These are phyloP conservation scores for Charina bottae DNA, from an alignment of 2,113 vertebrate genomes.

Conservation along the genomic window DNA sequence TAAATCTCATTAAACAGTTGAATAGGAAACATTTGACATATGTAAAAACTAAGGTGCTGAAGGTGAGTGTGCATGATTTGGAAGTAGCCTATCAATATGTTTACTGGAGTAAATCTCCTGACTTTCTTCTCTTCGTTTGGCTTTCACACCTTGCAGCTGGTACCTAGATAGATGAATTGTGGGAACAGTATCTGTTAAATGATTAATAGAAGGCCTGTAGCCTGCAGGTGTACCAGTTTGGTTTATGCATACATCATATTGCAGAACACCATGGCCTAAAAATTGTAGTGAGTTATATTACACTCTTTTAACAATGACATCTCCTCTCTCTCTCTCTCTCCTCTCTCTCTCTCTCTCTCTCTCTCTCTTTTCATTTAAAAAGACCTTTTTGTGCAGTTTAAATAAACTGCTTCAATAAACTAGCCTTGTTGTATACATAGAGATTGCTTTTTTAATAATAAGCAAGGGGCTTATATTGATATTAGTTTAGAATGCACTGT, in stretches of 20 bases:
- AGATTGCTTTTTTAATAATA: slow-evolving; percentile 19
- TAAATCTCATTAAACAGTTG: background rate
- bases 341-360: too few species aligned
- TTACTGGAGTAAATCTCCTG: background rate
- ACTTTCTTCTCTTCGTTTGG: background rate
- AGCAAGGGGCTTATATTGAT: background rate
- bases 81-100: background rate
- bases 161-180: background rate
- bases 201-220: slow-evolving; percentile 13
- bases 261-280: background rate
- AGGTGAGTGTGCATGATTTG: background rate
- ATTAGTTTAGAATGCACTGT: background rate
- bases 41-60: background rate
- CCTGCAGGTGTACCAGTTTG: background rate
- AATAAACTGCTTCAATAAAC: background rate
- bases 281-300: background rate
- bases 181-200: background rate
- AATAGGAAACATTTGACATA: background rate
- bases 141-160: slow-evolving; percentile 3
- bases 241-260: slow-evolving; percentile 1
- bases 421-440: background rate
- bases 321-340: background rate
- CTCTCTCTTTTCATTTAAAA: too few species aligned
- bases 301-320: background rate
- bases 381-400: background rate